These are phyloP conservation scores for Saguinus midas DNA, from an alignment of 2,113 vertebrate genomes.

Conservation along the genomic window DNA sequence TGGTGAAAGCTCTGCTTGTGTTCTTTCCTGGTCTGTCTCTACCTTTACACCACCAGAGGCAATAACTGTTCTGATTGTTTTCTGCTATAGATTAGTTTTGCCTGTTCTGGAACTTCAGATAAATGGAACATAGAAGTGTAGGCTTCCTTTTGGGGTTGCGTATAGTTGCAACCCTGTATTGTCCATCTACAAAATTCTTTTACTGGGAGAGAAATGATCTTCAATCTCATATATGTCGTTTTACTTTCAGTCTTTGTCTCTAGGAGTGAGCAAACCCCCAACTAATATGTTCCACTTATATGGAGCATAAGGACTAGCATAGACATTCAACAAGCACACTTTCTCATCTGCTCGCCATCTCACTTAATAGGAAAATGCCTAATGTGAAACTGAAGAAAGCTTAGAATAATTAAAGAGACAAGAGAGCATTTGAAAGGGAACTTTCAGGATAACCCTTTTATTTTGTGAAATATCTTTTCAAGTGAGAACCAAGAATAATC, in stretches of 20 bases:
- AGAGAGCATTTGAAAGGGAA: neutral
- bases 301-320: neutral
- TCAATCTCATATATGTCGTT: neutral
- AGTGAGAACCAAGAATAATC: neutral
- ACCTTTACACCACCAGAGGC: neutral
- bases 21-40: neutral
- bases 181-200: neutral
- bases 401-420: neutral
- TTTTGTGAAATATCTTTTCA: neutral
- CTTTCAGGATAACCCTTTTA: neutral
- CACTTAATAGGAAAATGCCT: neutral
- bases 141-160: neutral
- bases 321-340: neutral
- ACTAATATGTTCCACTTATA: neutral
- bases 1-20: neutral
- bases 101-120: neutral
- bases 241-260: neutral
- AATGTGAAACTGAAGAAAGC: neutral
- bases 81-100: neutral
- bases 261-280: neutral
- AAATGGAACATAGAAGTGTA: neutral
- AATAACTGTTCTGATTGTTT: neutral
- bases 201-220: neutral
- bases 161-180: neutral
- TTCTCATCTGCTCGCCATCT: neutral